phyloP scores from a whole-genome alignment of 2,797 vertebrate species.

The Rhabdomys pumilio region DNA sequence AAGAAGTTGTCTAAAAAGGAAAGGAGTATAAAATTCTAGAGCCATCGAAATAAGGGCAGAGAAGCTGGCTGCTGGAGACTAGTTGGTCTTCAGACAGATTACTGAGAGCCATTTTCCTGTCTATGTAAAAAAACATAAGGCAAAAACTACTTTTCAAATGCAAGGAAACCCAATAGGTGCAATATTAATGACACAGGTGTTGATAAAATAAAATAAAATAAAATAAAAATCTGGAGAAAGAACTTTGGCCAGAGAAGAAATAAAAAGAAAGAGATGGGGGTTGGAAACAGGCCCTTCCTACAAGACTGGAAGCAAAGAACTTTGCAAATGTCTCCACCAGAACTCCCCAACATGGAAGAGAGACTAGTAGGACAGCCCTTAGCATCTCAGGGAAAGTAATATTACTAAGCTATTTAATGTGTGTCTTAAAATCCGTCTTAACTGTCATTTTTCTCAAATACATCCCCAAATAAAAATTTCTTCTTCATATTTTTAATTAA shows the following conservation, averaged over 20 bases:
- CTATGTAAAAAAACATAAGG: background rate
- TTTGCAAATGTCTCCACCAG: constrained; percentile 55
- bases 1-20: constrained; percentile 13
- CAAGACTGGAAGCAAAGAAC: constrained; percentile 3
- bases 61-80: background rate
- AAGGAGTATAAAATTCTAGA: background rate
- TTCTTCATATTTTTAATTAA: constrained; percentile 43
- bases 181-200: background rate
- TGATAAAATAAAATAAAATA: constrained; percentile 3
- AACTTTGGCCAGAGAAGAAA: constrained; percentile 33
- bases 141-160: background rate
- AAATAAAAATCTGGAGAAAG: constrained; percentile 1
- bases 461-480: constrained; percentile 32
- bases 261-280: background rate
- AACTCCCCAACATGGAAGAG: constrained; percentile 28
- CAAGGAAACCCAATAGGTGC: background rate
- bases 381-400: background rate
- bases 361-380: background rate
- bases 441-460: constrained; percentile 35
- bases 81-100: constrained; percentile 5
- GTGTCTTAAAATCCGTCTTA: constrained; percentile 30
- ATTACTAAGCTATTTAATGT: background rate
- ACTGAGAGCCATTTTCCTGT: constrained; percentile 10
- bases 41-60: background rate
- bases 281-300: background rate